A percentile compares a stretch with the other conserved stretches of the same genome.
These are phyloP conservation scores for Diorhabda sublineata DNA, from an alignment of 1,140 invertebrate species.

Conservation along the genomic window DNA sequence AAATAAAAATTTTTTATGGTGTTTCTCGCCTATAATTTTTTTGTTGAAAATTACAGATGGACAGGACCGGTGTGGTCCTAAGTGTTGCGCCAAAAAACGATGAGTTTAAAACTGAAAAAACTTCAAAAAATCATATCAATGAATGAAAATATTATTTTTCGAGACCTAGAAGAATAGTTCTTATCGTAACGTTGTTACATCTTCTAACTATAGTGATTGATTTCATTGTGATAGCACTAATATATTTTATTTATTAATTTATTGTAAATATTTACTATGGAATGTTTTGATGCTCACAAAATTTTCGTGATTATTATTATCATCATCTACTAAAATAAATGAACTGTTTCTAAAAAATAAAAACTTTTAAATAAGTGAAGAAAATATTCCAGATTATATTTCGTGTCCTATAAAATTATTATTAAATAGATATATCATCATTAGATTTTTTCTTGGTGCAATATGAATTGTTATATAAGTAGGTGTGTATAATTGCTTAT, in stretches of 20 bases:
- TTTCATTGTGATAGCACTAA: slow-evolving; percentile 18
- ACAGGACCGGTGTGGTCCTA: too few relatives aligned
- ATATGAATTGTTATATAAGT: slow-evolving; percentile 11
- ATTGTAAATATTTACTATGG: not conserved
- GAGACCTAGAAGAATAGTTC: too few relatives aligned
- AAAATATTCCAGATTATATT: not conserved
- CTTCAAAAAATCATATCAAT: too few relatives aligned
- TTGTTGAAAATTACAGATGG: too few relatives aligned
- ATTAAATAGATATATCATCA: not conserved
- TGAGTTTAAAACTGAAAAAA: too few relatives aligned
- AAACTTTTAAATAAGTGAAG: not conserved
- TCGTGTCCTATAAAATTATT: not conserved
- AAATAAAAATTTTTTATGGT: too few relatives aligned
- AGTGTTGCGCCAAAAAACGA: too few relatives aligned
- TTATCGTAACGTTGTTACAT: slow-evolving; percentile 15
- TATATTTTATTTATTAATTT: slow-evolving; percentile 15
- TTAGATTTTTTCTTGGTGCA: not conserved
- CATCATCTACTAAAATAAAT: slow-evolving; percentile 5
- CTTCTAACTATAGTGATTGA: slow-evolving; percentile 25
- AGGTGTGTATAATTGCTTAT: slow-evolving; percentile 15
- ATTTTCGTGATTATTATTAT: slow-evolving; percentile 23
- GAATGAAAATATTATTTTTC: too few relatives aligned
- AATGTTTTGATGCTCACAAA: slow-evolving; percentile 30
- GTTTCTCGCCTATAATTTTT: too few relatives aligned
- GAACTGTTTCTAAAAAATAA: too few relatives aligned